Base-by-base conservation (phyloP, 2,797 vertebrate species). In the Dipus sagitta region DNA sequence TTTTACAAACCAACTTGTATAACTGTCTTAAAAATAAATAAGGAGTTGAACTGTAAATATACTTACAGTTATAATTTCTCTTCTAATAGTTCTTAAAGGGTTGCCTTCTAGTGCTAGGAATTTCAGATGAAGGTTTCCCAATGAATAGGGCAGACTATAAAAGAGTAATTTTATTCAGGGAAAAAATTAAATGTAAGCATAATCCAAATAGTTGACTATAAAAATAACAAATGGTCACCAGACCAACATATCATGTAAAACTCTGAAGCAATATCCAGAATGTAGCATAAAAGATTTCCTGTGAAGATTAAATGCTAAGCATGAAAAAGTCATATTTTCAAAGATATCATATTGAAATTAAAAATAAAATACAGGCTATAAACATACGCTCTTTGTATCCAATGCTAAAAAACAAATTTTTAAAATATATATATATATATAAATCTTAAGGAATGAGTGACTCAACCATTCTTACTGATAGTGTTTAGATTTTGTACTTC, bases 21-120 rank as follows among this genome's bases (percentile, higher is more conserved):
- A 30, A 71, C n/a, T 92, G 34, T 86, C 80, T 81, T 75, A 75
- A 24, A 1, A 75, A 91, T 28, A 93, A 76, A 86, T 8, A n/a
- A 67, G 62, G 21, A 32, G 3, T 2, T 54, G 20, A 92, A 86
- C 88, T 32, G 88, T 67, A 86, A 34, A 77, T 52, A 71, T 28
- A 94, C 99, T 98, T 97, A 99, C 99, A 30, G 98, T 98, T 87
- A 99, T 98, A 67, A 99, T 96, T 94, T 99, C 99, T 97, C 99
- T 99, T 89, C 99, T 98, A 96, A 99, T 99, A 47, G 99, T 97
- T 97, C 99, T 98, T 97, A 99, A 95, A 94, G 99, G 99, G 96
- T 99, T 99, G 93, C 99, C 99, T 92, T 99, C 99, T 92, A 99
- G 75, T 1, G 99, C 97, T 90, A 99, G 96, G 91, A 99, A 98